Evolutionary conservation across 2,888 invertebrate species (phyloP), one percentile per base, ranked within the genome.

Genomic region (Tinea pellionella): DNA sequence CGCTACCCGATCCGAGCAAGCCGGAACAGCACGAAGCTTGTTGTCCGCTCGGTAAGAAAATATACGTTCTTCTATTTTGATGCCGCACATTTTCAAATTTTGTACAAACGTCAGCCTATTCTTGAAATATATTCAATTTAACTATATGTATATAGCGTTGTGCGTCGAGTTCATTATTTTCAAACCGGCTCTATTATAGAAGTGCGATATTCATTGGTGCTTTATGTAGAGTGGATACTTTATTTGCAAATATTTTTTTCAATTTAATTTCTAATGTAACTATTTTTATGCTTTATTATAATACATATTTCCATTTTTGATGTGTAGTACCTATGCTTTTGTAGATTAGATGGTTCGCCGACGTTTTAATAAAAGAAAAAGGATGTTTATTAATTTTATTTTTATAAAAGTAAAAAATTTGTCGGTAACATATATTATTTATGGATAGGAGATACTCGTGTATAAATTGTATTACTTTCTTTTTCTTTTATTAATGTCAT

Each of bases 11-110:
- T 88, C 94, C 94, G 80, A 91, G 93, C 85, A 93, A 93, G 89
- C 94, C 94, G 78, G 93, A 93, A 89, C 93, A 95, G 92, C 95
- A 95, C 89, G 95, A 95, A 89, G 93, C 93, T 88, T 94, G 94
- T 92, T 95, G 95, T 89, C 94, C 94, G 81, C 90, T 94, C 88
- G 92, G 93, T 93, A 93, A 93, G 92, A 83, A 67, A n/a, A 47
- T n/a, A n/a, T 15, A 47, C 47, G 47, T 16, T 64, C 64, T 59
- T 59, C 56, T 55, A 15, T 55, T 51, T 51, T 29, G 24, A 29
- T 19, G 24, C 55, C 30, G 24, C 55, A 55, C 24, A 16, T 16
- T 55, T 55, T 29, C 51, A 51, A 51, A 42, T 42, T 42, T 42
- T n/a, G 8, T 19, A 7, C 12, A 8, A 56, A 56, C 11, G 19